phyloP scores from a whole-genome alignment of 2,888 invertebrate species.

The Cybosia mesomella region DNA sequence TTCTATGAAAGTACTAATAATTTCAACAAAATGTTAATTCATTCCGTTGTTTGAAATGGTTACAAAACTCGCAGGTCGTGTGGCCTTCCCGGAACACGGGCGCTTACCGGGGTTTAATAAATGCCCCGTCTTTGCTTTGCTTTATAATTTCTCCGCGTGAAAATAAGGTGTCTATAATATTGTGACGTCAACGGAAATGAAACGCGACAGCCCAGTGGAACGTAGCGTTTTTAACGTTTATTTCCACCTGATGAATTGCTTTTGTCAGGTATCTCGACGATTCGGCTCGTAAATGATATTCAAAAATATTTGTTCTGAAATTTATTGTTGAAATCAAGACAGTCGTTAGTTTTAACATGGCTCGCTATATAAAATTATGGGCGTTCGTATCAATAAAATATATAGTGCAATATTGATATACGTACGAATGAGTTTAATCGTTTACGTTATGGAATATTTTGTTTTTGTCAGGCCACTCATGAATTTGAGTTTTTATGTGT shows the following conservation, averaged over 20 bases:
- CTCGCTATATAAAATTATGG: neutral
- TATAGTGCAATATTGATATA: conserved; percentile 18
- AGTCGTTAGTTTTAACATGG: neutral
- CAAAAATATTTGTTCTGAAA: neutral
- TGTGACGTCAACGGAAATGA: conserved; percentile 63
- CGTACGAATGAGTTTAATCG: conserved; percentile 20
- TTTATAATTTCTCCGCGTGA: conserved; percentile 66
- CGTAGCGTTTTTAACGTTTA: conserved; percentile 44
- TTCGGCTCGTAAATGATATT: conserved; percentile 15
- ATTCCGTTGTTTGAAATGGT: neutral
- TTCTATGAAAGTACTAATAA: neutral
- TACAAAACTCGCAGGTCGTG: conserved; percentile 32
- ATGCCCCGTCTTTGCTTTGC: conserved; percentile 73
- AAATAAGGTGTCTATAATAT: conserved; percentile 69
- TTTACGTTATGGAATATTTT: conserved; percentile 31
- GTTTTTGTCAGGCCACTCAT: conserved; percentile 11
- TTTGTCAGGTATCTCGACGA: conserved; percentile 27
- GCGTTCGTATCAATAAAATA: conserved; percentile 11
- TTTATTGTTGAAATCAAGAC: neutral
- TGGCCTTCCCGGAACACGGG: conserved; percentile 50
- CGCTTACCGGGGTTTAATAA: conserved; percentile 68
- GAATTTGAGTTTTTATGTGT: no score
- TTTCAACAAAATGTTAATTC: neutral
- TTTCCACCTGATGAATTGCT: conserved; percentile 49
- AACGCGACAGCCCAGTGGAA: conserved; percentile 51